Base-by-base conservation (phyloP, 92 coral and sea anemone species). In the Phymanthus crucifer region DNA sequence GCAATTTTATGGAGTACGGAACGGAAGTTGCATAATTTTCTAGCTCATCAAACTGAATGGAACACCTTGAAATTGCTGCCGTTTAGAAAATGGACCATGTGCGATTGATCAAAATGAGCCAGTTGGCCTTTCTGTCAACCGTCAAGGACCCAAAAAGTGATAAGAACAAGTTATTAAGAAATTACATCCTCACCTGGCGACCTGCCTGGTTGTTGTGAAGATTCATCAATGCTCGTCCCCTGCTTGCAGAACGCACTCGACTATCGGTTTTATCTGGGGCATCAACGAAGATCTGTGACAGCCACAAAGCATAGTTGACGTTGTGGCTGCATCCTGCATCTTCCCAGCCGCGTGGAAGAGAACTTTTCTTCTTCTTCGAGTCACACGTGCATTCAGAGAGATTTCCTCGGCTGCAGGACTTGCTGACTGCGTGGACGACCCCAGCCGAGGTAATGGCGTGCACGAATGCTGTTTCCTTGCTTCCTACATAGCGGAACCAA, bases 401-500 rank as follows among this genome's bases (percentile, higher is more conserved):
- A 68, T 92, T 89, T n/a, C 98, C 98, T 29, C 78, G 83, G 40
- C 95, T 86, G 81, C 98, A 95, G 0, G 98, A 90, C 81, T 80
- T 89, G 80, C 95, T 92, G 57, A 91, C 98, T 23, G 98, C 97
- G 78, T 95, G 97, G 26, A 90, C 98, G 35, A 95, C 94, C 32
- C 97, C 98, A 32, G 98, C 98, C n/a, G 98, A 90, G 3, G 98
- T 93, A 40, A 96, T 84, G 29, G 99, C 99, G 85, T 96, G 91
- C 32, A 96, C 88, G 69, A 91, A 96, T n/a, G 98, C 99, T 2
- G 99, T 80, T 86, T 96, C 99, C 33, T 84, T 92, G 88, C 98
- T 90, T 75, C 96, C 99, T 96, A 94, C 69, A 65, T 66, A 67
- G 73, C 43, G 5, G 61, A 71, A 79, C 40, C 27, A 37, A 33